These are phyloP conservation scores for Callionymus lyra DNA, from an alignment of 2,113 vertebrate species.

Conservation along the genomic window DNA sequence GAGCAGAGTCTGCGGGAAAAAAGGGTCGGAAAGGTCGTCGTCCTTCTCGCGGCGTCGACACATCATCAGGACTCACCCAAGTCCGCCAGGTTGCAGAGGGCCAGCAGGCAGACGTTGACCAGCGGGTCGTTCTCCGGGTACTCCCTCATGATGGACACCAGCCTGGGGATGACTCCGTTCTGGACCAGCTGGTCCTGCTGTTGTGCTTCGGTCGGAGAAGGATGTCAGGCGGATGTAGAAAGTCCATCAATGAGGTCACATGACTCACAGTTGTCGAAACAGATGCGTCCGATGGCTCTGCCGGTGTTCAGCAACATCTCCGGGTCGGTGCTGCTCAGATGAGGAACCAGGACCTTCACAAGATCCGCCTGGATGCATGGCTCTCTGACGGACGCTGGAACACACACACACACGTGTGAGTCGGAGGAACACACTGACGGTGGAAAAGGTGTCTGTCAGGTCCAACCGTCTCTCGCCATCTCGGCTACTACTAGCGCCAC, in stretches of 20 bases:
- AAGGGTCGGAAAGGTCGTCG: not conserved
- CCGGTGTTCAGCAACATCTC: conserved; percentile 78
- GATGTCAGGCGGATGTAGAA: not conserved
- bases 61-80: conserved; percentile 62
- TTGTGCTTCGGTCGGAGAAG: conserved; percentile 49
- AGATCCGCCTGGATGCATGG: conserved; percentile 74
- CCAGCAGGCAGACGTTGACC: conserved; percentile 77
- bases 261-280: conserved; percentile 79
- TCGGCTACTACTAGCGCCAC: not conserved
- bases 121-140: conserved; percentile 76
- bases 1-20: conserved; percentile 65
- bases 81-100: conserved; percentile 78
- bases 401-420: conserved; percentile 6
- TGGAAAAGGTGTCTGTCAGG: too few species aligned
- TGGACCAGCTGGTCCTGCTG: conserved; percentile 79
- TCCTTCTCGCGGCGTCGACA: not conserved
- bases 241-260: not conserved
- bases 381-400: conserved; percentile 70
- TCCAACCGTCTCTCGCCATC: conserved; percentile 2
- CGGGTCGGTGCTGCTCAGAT: conserved; percentile 70
- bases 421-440: not conserved
- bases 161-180: conserved; percentile 71
- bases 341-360: conserved; percentile 69
- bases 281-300: conserved; percentile 81
- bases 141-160: conserved; percentile 72